A percentile compares a stretch with the other conserved stretches of the same genome.
Conservation (phyloP, 2,113 vertebrate species). For the Suricata suricatta region DNA sequence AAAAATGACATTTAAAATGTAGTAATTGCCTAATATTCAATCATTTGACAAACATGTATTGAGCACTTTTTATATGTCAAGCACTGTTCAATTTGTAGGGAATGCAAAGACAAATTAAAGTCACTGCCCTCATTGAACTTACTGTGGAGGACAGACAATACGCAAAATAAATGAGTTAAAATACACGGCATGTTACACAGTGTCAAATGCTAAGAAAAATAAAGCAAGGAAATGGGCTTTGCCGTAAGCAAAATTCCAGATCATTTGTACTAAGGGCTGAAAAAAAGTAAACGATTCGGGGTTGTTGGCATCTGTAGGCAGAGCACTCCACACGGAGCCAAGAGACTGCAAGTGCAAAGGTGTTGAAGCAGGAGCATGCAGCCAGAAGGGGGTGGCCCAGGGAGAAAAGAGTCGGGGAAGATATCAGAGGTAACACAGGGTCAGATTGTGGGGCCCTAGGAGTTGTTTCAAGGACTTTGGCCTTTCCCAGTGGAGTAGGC, state of each 20-base stretch:
- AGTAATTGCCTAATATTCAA: neutral
- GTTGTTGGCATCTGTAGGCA: neutral
- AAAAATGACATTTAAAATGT: neutral
- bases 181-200: neutral
- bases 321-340: too few relatives aligned
- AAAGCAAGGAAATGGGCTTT: neutral
- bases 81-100: neutral
- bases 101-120: neutral
- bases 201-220: neutral
- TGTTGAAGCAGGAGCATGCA: neutral
- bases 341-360: neutral
- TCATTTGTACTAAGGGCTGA: neutral
- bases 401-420: neutral
- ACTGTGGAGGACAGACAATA: neutral
- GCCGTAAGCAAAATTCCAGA: neutral
- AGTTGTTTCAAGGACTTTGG: neutral
- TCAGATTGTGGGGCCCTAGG: too few relatives aligned
- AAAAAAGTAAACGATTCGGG: neutral
- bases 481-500: neutral
- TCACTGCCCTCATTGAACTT: neutral
- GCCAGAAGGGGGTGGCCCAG: rapidly evolving
- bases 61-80: neutral
- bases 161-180: neutral
- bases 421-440: neutral
- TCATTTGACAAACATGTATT: neutral